These are phyloP conservation scores for Anorthoa munda DNA, from an alignment of 2,888 invertebrate species.

Conservation along the genomic window DNA sequence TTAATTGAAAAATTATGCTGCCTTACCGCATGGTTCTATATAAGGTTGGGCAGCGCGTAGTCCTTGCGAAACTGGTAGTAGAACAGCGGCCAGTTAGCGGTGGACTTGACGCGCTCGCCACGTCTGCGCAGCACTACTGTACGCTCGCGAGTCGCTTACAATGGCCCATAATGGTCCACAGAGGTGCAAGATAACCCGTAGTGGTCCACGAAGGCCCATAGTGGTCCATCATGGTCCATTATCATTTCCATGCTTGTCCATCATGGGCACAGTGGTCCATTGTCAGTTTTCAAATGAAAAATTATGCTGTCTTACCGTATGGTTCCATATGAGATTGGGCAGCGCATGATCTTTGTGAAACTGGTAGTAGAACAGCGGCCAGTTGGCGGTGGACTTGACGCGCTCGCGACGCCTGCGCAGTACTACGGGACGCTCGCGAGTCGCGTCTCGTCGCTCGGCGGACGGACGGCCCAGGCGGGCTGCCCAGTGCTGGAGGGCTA, in stretches of 20 bases:
- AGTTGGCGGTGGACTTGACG: slow-evolving; percentile 96
- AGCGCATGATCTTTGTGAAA: slow-evolving; percentile 98
- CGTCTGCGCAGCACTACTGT: slow-evolving; percentile 98
- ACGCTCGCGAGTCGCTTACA: slow-evolving; percentile 92
- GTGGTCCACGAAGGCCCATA: too few relatives aligned
- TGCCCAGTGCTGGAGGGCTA: slow-evolving; percentile 91
- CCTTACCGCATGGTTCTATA: slow-evolving; percentile 99
- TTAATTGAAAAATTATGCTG: too few relatives aligned
- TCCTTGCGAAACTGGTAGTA: slow-evolving; percentile 98
- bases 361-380: slow-evolving; percentile 98
- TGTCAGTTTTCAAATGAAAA: too few relatives aligned
- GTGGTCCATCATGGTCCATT: too few relatives aligned
- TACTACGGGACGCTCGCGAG: slow-evolving; percentile 96
- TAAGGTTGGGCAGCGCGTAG: slow-evolving; percentile 98
- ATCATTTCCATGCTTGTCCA: background rate
- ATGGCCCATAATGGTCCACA: too few relatives aligned
- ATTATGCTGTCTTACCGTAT: slow-evolving; percentile 92
- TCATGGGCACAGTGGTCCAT: background rate
- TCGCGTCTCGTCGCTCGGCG: slow-evolving; percentile 88
- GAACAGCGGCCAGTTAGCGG: slow-evolving; percentile 98
- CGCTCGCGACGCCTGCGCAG: slow-evolving; percentile 97
- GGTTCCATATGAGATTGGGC: slow-evolving; percentile 99
- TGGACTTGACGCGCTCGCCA: slow-evolving; percentile 96
- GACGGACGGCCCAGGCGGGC: slow-evolving; percentile 92
- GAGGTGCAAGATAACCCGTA: background rate